phyloP scores from a whole-genome alignment of 2,797 vertebrate species.

The Acanthurus tractus region DNA sequence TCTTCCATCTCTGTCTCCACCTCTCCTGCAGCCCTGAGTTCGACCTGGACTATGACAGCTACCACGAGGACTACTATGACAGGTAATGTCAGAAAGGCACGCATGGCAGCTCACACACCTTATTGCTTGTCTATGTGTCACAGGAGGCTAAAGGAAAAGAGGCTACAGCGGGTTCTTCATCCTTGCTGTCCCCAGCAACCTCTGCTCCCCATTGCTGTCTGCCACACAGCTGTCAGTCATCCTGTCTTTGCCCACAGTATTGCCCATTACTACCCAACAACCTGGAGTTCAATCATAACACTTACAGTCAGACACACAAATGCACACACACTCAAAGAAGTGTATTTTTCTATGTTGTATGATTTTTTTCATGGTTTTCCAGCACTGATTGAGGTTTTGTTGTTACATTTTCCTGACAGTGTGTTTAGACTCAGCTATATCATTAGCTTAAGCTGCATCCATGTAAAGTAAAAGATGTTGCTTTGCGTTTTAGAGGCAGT shows the following conservation, averaged over 20 bases:
- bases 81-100: conserved; percentile 79
- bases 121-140: conserved; percentile 57
- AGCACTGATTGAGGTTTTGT: too few relatives aligned
- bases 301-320: conserved; percentile 7
- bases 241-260: conserved; percentile 32
- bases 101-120: conserved; percentile 51
- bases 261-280: neutral
- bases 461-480: neutral
- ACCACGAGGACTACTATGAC: conserved; percentile 87
- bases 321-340: too few relatives aligned
- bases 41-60: conserved; percentile 87
- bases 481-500: conserved; percentile 6
- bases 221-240: conserved; percentile 61
- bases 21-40: conserved; percentile 79
- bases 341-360: neutral
- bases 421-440: neutral
- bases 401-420: too few relatives aligned
- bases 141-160: conserved; percentile 39
- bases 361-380: too few relatives aligned
- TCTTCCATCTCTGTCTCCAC: conserved; percentile 41
- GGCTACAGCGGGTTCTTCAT: conserved; percentile 50
- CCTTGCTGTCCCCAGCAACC: conserved; percentile 33
- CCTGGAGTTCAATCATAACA: neutral
- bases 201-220: conserved; percentile 27
- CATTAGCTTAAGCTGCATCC: neutral